Evolutionary conservation across 2,888 invertebrate genomes (phyloP).

Genomic region (Ditula angustiorana): DNA sequence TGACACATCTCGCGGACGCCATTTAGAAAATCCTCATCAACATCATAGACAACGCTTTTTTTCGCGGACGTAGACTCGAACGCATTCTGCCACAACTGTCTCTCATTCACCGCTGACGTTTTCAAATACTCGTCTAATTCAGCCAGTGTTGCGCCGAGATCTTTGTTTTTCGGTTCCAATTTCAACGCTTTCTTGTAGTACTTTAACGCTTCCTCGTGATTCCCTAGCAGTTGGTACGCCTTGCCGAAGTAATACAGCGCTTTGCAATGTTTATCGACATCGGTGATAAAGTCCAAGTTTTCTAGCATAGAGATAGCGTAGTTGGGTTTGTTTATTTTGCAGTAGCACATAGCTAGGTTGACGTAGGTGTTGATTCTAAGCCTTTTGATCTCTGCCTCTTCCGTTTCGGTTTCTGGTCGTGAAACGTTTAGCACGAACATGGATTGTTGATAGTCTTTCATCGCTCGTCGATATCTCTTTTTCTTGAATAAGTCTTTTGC

Average conservation of each 20-base stretch:
- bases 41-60: slow-evolving; percentile 56
- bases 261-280: slow-evolving; percentile 70
- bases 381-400: slow-evolving; percentile 59
- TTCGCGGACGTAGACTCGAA: slow-evolving; percentile 53
- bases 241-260: slow-evolving; percentile 69
- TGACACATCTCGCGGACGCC: slow-evolving; percentile 67
- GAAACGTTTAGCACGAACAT: slow-evolving; percentile 62
- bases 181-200: slow-evolving; percentile 74
- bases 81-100: slow-evolving; percentile 69
- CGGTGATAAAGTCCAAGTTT: slow-evolving; percentile 61
- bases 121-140: slow-evolving; percentile 60
- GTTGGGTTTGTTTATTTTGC: slow-evolving; percentile 68
- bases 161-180: slow-evolving; percentile 74
- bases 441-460: slow-evolving; percentile 69
- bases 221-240: slow-evolving; percentile 65
- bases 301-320: slow-evolving; percentile 70
- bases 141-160: slow-evolving; percentile 66
- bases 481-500: slow-evolving; percentile 64
- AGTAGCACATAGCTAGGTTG: slow-evolving; percentile 74
- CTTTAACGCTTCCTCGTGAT: slow-evolving; percentile 59
- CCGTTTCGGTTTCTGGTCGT: slow-evolving; percentile 52
- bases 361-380: slow-evolving; percentile 63
- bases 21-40: slow-evolving; percentile 68
- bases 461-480: slow-evolving; percentile 59
- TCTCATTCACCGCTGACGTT: slow-evolving; percentile 56